A percentile compares a stretch with the other conserved stretches of the same genome.
These are phyloP conservation scores for Amblyopsis hoosieri DNA, from an alignment of 2,797 vertebrate species.

Conservation along the genomic window DNA sequence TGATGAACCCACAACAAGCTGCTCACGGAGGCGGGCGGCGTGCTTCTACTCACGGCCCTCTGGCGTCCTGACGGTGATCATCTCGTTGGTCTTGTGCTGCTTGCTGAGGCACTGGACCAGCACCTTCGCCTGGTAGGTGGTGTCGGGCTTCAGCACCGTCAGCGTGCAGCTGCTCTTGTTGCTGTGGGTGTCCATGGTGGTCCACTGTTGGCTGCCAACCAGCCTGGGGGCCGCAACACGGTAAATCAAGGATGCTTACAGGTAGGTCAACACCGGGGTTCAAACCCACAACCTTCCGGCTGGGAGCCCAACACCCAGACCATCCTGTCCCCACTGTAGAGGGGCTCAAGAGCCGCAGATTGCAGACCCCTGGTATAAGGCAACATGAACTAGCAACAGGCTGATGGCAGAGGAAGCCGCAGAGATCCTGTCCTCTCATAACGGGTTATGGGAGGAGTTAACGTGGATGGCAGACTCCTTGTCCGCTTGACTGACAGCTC, in stretches of 20 bases:
- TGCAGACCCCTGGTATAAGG: too few species aligned
- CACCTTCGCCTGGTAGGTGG: constrained; percentile 93
- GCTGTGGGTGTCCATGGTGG: constrained; percentile 89
- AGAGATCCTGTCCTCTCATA: too few species aligned
- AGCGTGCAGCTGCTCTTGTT: constrained; percentile 88
- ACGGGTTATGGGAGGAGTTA: not conserved
- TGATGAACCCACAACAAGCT: too few species aligned
- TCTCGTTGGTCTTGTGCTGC: constrained; percentile 89
- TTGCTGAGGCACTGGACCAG: constrained; percentile 92
- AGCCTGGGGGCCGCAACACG: constrained; percentile 64
- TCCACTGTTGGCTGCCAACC: constrained; percentile 89
- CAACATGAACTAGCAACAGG: too few species aligned
- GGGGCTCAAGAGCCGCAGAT: too few species aligned
- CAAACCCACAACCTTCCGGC: too few species aligned
- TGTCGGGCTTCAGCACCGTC: constrained; percentile 90
- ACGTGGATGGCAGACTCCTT: not conserved
- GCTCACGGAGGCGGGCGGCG: not conserved
- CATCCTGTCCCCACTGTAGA: too few species aligned
- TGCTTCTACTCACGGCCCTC: constrained; percentile 87
- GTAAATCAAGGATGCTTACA: too few species aligned
- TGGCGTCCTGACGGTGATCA: constrained; percentile 87
- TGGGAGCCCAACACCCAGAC: too few species aligned
- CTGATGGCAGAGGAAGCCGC: too few species aligned
- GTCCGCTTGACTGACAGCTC: too few species aligned
- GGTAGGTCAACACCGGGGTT: too few species aligned